Conservation (phyloP, 2,797 vertebrate species). For the Artibeus lituratus region DNA sequence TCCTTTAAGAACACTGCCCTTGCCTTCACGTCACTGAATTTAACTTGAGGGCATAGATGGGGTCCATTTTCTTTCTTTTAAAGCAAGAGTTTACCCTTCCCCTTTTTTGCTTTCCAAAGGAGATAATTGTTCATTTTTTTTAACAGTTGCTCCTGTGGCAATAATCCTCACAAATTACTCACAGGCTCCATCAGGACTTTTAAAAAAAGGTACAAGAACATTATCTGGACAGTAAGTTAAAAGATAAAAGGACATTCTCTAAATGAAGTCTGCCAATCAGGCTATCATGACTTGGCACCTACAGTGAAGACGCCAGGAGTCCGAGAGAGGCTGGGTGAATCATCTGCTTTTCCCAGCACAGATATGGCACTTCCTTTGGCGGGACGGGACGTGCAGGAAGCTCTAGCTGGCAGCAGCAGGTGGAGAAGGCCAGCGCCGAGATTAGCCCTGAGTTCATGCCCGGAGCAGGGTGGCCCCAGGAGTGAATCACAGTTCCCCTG, state of each 20-base stretch:
- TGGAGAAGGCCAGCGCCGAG: neutral
- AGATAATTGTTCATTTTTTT: neutral
- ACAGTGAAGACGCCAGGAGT: neutral
- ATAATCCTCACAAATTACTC: neutral
- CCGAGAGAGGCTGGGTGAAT: neutral
- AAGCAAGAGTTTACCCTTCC: neutral
- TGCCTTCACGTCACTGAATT: neutral
- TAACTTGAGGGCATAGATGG: neutral
- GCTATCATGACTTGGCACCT: neutral
- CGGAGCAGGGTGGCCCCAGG: fast-evolving
- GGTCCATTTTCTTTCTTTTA: neutral
- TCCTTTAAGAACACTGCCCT: neutral
- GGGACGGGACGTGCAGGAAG: fast-evolving
- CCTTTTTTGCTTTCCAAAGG: neutral
- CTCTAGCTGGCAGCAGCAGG: neutral
- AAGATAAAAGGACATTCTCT: neutral
- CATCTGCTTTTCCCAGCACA: neutral
- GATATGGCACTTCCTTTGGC: neutral
- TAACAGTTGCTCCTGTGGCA: neutral
- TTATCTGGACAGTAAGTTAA: neutral
- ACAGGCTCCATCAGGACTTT: neutral
- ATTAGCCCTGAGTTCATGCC: neutral
- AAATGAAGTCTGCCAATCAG: neutral
- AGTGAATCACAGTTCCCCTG: too few relatives aligned
- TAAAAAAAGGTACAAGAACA: neutral